Percentiles rank a stretch among this genome's conserved stretches.
These are phyloP conservation scores for Hucho hucho DNA, from an alignment of 2,113 vertebrate genomes.

Conservation along the genomic window DNA sequence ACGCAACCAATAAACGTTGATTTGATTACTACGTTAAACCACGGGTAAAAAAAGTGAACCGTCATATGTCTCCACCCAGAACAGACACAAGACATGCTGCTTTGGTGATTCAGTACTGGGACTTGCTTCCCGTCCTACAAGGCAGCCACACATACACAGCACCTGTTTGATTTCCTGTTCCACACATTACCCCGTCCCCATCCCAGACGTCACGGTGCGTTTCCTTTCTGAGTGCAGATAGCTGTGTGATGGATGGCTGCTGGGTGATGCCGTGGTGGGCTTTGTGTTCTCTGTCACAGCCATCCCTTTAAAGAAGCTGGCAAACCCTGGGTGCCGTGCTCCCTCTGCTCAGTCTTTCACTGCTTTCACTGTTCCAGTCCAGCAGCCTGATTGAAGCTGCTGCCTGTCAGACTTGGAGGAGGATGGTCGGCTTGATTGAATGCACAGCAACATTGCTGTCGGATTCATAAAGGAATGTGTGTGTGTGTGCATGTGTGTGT, in stretches of 20 bases:
- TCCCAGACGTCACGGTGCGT: background rate
- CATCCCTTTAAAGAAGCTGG: background rate
- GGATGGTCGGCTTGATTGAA: background rate
- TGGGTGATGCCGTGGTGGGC: background rate
- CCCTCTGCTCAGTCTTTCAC: background rate
- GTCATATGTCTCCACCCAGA: no score
- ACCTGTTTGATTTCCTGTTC: background rate
- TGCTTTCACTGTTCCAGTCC: background rate
- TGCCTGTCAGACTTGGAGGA: background rate
- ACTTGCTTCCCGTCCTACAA: background rate
- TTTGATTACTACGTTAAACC: no score
- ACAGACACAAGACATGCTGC: no score
- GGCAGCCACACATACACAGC: background rate
- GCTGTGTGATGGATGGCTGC: background rate
- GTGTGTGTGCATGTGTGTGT: background rate
- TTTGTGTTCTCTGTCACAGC: background rate
- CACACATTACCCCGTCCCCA: background rate
- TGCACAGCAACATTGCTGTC: no score
- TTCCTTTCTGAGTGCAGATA: background rate
- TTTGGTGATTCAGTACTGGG: no score
- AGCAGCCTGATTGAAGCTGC: conserved; percentile 1
- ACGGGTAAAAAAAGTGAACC: no score
- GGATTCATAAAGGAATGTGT: no score
- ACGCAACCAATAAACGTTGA: no score
- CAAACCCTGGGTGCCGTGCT: background rate